Evolutionary conservation across 2,113 vertebrate species (phyloP).

Genomic region (Gorsachius goisagi): DNA sequence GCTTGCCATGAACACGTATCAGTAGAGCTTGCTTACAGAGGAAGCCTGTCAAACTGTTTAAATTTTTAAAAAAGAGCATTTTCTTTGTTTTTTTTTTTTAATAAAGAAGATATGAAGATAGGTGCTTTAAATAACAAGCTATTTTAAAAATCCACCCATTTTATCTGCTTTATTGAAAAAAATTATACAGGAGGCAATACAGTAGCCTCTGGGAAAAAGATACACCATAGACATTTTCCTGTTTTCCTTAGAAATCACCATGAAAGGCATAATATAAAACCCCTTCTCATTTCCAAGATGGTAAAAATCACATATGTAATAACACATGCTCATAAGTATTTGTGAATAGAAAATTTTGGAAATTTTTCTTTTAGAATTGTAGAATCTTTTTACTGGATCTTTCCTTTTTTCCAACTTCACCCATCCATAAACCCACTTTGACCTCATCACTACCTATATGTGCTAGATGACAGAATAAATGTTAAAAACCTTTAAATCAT

Average conservation of each 20-base stretch:
- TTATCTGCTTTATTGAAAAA: neutral
- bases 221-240: neutral
- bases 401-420: neutral
- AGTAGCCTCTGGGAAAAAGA: neutral
- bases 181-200: neutral
- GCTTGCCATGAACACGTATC: neutral
- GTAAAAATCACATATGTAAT: neutral
- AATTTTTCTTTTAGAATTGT: neutral
- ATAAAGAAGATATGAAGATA: neutral
- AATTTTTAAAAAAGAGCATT: neutral
- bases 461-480: neutral
- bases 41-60: neutral
- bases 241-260: neutral
- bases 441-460: neutral
- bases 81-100: neutral
- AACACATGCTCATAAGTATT: neutral
- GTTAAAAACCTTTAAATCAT: slow-evolving; percentile 16
- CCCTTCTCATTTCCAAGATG: neutral
- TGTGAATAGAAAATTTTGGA: neutral
- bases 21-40: neutral
- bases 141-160: neutral
- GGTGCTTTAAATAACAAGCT: neutral
- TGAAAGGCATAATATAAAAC: neutral
- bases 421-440: neutral
- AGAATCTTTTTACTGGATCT: neutral